Evolutionary conservation across 2,113 vertebrate genomes (phyloP).

Genomic region (Choloepus hoffmanni): DNA sequence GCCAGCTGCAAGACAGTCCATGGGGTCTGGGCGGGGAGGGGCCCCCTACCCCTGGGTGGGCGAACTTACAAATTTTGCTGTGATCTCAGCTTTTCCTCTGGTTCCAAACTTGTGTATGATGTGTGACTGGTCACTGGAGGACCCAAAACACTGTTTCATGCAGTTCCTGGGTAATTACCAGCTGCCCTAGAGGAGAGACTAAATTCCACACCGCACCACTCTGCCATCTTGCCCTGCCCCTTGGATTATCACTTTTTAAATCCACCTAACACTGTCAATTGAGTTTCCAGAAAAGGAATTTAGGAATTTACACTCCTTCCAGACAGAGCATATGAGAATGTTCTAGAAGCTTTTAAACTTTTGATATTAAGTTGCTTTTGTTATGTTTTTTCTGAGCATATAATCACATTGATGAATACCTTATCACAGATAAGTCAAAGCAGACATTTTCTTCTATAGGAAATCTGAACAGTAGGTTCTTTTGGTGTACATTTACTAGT

Average conservation of each 20-base stretch:
- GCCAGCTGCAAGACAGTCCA: too few relatives aligned
- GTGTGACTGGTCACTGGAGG: too few relatives aligned
- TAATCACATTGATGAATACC: neutral
- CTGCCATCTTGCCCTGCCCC: too few relatives aligned
- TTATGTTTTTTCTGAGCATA: neutral
- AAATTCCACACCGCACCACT: too few relatives aligned
- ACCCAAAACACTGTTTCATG: too few relatives aligned
- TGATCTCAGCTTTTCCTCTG: too few relatives aligned
- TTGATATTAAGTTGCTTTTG: neutral
- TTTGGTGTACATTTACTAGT: neutral
- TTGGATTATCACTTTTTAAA: conserved; percentile 8
- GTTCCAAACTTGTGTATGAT: too few relatives aligned
- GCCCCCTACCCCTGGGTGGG: too few relatives aligned
- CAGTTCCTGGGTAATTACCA: too few relatives aligned
- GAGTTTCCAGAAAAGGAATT: neutral
- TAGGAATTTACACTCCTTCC: neutral
- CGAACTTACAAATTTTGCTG: too few relatives aligned
- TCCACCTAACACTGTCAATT: neutral
- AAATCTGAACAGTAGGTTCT: neutral
- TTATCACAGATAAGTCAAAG: neutral
- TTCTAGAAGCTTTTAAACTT: neutral
- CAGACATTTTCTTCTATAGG: neutral
- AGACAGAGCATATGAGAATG: neutral
- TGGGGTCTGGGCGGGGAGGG: too few relatives aligned
- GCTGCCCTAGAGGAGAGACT: too few relatives aligned